phyloP scores from a whole-genome alignment of 2,113 vertebrate genomes.

The Tamias sibiricus region DNA sequence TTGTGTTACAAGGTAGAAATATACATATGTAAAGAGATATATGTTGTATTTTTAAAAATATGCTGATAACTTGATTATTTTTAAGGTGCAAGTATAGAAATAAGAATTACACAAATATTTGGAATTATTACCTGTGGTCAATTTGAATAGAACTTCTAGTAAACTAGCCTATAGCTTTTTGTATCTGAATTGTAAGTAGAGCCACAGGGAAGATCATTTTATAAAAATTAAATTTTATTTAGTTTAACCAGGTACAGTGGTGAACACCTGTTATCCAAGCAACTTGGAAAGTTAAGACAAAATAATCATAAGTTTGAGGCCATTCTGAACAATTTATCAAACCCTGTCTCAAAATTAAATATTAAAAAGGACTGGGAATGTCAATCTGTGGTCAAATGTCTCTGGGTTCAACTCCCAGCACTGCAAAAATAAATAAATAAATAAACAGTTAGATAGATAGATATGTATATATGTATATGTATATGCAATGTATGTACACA shows the following conservation, averaged over 20 bases:
- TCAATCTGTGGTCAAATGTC: neutral
- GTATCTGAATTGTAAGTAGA: neutral
- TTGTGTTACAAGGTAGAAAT: neutral
- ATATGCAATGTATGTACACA: too few relatives aligned
- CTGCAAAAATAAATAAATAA: neutral
- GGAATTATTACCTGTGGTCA: neutral
- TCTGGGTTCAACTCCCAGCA: neutral
- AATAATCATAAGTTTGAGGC: neutral
- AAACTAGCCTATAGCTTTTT: neutral
- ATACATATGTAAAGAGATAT: neutral
- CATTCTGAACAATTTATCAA: neutral
- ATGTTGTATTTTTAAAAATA: neutral
- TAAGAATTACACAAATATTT: neutral
- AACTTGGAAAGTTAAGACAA: neutral
- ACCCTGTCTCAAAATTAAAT: neutral
- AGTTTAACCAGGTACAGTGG: neutral
- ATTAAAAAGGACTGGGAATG: neutral
- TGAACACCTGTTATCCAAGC: neutral
- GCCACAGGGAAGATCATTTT: neutral
- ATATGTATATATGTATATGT: too few relatives aligned
- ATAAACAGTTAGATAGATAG: too few relatives aligned
- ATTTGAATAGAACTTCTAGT: neutral
- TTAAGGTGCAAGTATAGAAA: neutral
- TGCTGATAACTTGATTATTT: neutral
- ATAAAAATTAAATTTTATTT: conserved; percentile 35